phyloP scores from a whole-genome alignment of 2,888 invertebrate species.

The Rapana venosa region DNA sequence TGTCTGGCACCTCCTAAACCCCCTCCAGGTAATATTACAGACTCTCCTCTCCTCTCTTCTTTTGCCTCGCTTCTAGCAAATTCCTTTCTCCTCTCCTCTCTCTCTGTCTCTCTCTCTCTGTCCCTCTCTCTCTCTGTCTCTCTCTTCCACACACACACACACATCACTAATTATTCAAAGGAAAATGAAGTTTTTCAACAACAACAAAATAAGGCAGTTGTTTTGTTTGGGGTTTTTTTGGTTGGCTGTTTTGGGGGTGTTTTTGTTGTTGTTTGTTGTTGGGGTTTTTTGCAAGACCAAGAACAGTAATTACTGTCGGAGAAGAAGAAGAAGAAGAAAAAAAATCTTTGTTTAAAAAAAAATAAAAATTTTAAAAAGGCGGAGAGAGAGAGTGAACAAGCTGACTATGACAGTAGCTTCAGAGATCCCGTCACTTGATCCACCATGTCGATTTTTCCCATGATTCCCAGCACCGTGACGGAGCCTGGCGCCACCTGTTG shows the following conservation, averaged over 20 bases:
- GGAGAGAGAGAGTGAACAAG: not conserved
- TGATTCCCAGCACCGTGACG: slow-evolving; percentile 79
- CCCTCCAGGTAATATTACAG: not conserved
- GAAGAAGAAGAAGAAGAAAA: too few species aligned
- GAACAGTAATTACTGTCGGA: too few species aligned
- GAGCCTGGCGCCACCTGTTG: slow-evolving; percentile 78
- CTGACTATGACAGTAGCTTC: slow-evolving; percentile 71
- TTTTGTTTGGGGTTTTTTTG: too few species aligned
- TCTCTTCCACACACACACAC: not conserved
- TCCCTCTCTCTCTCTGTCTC: too few species aligned
- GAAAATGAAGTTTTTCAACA: not conserved
- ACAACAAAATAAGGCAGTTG: not conserved
- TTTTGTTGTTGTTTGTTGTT: too few species aligned
- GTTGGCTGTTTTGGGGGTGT: too few species aligned
- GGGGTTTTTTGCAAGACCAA: too few species aligned
- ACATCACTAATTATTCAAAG: not conserved
- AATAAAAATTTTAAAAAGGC: too few species aligned
- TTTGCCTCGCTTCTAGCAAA: not conserved
- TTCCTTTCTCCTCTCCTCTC: too few species aligned
- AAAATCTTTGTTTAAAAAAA: too few species aligned
- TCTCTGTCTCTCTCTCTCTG: too few species aligned
- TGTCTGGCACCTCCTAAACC: not conserved
- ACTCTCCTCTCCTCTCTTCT: not conserved
- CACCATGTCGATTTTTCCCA: slow-evolving; percentile 77
- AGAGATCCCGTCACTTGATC: slow-evolving; percentile 79